A percentile compares a stretch with the other conserved stretches of the same genome.
Conservation (phyloP, 2,797 vertebrate genomes). For the Lacerta bilineata region DNA sequence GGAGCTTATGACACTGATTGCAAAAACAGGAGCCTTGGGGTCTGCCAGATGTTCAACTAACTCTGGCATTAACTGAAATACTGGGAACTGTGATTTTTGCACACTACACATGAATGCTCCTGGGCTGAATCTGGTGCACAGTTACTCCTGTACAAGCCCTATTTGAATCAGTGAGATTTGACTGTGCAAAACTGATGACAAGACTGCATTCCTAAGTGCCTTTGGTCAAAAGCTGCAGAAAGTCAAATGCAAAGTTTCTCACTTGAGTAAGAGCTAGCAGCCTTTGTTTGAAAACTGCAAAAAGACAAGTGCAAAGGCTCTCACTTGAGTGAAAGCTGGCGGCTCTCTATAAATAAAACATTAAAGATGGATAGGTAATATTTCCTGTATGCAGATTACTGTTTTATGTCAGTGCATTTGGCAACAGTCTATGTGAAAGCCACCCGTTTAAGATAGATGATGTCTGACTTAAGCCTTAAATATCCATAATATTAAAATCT, state of each 20-base stretch:
- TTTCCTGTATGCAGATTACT: slow-evolving; percentile 54
- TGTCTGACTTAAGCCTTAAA: slow-evolving; percentile 53
- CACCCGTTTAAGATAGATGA: slow-evolving; percentile 52
- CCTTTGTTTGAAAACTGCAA: slow-evolving; percentile 60
- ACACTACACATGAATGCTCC: slow-evolving; percentile 66
- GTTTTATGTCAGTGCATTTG: slow-evolving; percentile 61
- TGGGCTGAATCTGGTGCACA: slow-evolving; percentile 26
- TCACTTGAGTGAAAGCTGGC: slow-evolving; percentile 62
- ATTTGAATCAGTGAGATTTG: background rate
- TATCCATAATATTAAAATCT: slow-evolving; percentile 26
- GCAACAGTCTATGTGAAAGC: slow-evolving; percentile 45
- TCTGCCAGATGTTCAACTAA: slow-evolving; percentile 57
- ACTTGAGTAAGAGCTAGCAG: slow-evolving; percentile 60
- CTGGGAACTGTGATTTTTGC: slow-evolving; percentile 66
- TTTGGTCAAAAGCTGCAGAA: slow-evolving; percentile 63
- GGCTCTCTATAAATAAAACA: slow-evolving; percentile 63
- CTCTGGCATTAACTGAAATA: slow-evolving; percentile 43
- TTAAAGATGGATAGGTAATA: slow-evolving; percentile 63
- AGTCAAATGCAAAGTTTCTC: slow-evolving; percentile 65
- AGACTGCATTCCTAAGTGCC: slow-evolving; percentile 39
- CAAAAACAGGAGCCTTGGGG: slow-evolving; percentile 45
- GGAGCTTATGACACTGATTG: slow-evolving; percentile 6
- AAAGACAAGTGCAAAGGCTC: slow-evolving; percentile 68
- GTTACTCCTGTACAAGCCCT: background rate
- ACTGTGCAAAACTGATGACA: slow-evolving; percentile 19